Evolutionary conservation across 2,797 vertebrate species (phyloP).

Genomic region (Gobionotothen gibberifrons): DNA sequence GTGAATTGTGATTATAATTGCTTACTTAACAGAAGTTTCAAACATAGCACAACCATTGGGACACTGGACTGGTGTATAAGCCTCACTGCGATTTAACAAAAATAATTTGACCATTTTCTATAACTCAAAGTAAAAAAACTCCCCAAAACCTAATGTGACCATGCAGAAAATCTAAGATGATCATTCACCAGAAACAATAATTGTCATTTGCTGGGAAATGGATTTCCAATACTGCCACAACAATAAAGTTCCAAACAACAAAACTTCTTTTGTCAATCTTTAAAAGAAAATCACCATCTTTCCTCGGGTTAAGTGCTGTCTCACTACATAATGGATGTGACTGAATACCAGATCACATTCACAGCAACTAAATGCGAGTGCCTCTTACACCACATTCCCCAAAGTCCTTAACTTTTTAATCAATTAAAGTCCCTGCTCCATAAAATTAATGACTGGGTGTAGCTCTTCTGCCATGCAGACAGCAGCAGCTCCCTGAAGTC

Average conservation of each 20-base stretch:
- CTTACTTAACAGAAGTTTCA: no score
- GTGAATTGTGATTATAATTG: no score
- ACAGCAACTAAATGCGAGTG: slow-evolving; percentile 48
- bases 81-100: no score
- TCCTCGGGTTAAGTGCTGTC: slow-evolving; percentile 23
- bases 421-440: slow-evolving; percentile 78
- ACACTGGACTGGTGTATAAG: no score
- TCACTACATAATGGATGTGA: slow-evolving; percentile 32
- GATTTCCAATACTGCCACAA: neutral
- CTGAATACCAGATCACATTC: slow-evolving; percentile 35
- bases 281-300: slow-evolving; percentile 22
- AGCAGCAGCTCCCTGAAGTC: slow-evolving; percentile 80
- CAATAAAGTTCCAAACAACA: neutral
- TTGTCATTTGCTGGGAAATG: neutral
- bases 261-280: neutral
- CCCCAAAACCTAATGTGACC: neutral
- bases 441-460: slow-evolving; percentile 83
- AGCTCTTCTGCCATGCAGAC: slow-evolving; percentile 76
- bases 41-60: no score
- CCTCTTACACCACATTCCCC: slow-evolving; percentile 61
- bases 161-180: neutral
- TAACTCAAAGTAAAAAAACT: neutral
- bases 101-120: no score
- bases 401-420: slow-evolving; percentile 80
- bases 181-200: neutral